Evolutionary conservation across 2,888 invertebrate species (phyloP), one percentile per base, ranked within the genome.

Genomic region (Drosophila anceps): DNA sequence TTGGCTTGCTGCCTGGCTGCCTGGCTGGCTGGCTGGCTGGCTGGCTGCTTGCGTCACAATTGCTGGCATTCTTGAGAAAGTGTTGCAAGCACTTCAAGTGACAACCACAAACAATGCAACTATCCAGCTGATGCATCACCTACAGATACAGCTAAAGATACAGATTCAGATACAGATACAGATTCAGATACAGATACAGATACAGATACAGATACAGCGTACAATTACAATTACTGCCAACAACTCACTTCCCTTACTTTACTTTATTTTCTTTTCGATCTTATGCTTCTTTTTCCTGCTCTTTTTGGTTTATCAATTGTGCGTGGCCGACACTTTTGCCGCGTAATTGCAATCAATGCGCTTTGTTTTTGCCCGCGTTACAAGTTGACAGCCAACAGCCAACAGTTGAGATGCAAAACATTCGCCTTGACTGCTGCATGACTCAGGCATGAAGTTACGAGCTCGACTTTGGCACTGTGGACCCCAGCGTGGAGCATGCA

Each of bases 31-130:
- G 46, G 35, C 27, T 29, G 18, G 48, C 55, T 68, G 46, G 35
- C 27, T 29, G 18, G 48, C 55, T 68, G 60, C 74, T 81, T 79
- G 81, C 81, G 58, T 73, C 76, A 79, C 77, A 57, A 78, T 72
- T 70, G 50, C 13, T 50, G 74, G 74, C 77, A 77, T 86, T 88
- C 84, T 86, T 76, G 76, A 63, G 86, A 84, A 82, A 88, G 88
- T 86, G 88, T 84, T 86, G 86, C 87, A 88, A 85, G 88, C 88
- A 88, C 86, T 86, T 82, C 79, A 88, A 86, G 89, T 88, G 87
- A 82, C 87, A 82, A 81, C 77, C 77, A 67, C 81, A 74, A 79
- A 67, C 74, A 81, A 75, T 77, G 73, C 73, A 53, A 58, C 59
- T 62, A 73, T 43, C 37, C 51, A 46, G 35, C 35, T 70, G 67